Base-by-base conservation (phyloP, 2,888 invertebrate genomes). In the Diabrotica balteata region DNA sequence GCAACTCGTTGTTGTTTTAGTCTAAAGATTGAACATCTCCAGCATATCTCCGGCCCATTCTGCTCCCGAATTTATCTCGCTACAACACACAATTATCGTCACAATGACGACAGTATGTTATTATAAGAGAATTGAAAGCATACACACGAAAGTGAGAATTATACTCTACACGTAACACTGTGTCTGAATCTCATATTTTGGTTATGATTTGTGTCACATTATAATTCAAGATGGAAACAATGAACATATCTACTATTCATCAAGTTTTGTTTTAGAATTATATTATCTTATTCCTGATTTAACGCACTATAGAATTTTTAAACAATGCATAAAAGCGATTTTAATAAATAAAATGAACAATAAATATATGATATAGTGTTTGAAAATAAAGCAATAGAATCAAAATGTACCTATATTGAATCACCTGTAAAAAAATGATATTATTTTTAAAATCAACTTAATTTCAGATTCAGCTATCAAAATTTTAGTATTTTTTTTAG, bases 61-160 rank as follows among this genome's bases (percentile, higher is more conserved):
- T 80, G 80, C 79, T 77, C 76, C 75, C 78, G 79, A 81, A 81
- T 81, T 81, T 81, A 82, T 82, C 82, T 81, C 80, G 75, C 77
- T 77, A 78, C 77, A 79, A 76, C 82, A 82, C 73, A 82, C 81
- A 82, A 81, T 81, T 81, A 82, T 80, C 77, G 71, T 71, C 75
- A 82, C 81, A 81, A 81, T 80, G 79, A 80, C 77, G 77, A 78
- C 80, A 80, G 79, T 80, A 79, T 79, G 80, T 80, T 80, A 79
- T 80, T 79, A 79, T 80, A 80, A 78, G 72, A 76, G 77, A 78
- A 80, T 80, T 79, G 79, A 80, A 80, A 80, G 78, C 80, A 75
- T 73, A 75, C 69, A 70, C 63, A 62, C 68, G 60, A 69, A 68
- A 67, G 63, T 78, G 76, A 75, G 76, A 77, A 77, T 78, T 77